Evolutionary conservation across 2,797 vertebrate genomes (phyloP), one percentile per base, ranked within the genome.

Genomic region (Pseudomugil tenellus): DNA sequence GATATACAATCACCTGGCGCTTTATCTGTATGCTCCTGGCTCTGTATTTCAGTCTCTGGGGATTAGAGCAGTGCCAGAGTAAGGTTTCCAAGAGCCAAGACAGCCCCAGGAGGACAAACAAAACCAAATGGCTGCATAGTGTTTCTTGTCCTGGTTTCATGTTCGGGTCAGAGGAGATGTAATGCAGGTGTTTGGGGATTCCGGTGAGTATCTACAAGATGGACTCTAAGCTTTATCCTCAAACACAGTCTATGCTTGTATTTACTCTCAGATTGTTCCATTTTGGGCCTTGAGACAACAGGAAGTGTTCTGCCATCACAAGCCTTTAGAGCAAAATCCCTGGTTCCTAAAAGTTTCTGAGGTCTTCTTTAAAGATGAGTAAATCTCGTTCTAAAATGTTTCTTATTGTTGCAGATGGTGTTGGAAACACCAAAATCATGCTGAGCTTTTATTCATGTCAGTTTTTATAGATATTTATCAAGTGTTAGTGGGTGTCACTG

Each of bases 71-170:
- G 87, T 61, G 82, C 72, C 81, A 67, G 84, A 75, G 37, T 89
- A 71, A 72, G 65, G 83, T 91, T 90, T 85, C 88, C 8, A 16
- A 49, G 77, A 84, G 80, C 82, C 77, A 84, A 84, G 78, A 77
- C 74, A 56, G 80, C 70, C 83, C 74, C 72, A 5, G 77, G 79
- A 83, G 80, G 81, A 86, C 77, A 86, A 87, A 89, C 85, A 79
- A 79, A 90, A 83, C 85, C 79, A 85, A 90, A 90, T 70, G 80
- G 86, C 77, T 79, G 81, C 84, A 28, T 86, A 67, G 65, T 81
- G 85, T 86, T 86, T 86, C 85, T 86, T 80, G 68, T 87, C 61
- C 67, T 55, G 89, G 88, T 81, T 86, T 92, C 71, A 74, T 86
- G 86, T 90, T 88, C 70, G 2, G 88, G 83, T 86, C 87, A 91